Percentiles rank a stretch among this genome's conserved stretches.
phyloP scores from a whole-genome alignment of 2,113 vertebrate species.

The Myotis davidii region DNA sequence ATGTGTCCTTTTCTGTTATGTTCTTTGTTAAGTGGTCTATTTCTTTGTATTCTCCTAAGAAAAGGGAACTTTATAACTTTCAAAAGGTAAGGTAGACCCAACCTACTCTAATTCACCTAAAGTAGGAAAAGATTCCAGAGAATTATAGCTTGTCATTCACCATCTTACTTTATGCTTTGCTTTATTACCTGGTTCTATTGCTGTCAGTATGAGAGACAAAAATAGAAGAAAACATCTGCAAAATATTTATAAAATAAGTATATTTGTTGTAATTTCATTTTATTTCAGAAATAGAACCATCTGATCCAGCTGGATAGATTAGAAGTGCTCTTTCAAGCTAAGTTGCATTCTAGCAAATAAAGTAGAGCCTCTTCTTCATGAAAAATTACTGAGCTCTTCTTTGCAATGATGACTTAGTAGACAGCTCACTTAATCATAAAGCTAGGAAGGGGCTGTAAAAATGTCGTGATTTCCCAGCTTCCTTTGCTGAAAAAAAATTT shows the following conservation, averaged over 20 bases:
- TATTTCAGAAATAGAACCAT: constrained; percentile 29
- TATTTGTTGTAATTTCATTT: not conserved
- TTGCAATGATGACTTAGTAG: not conserved
- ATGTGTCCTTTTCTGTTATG: not conserved
- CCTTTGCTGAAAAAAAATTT: not conserved
- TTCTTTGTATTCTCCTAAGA: constrained; percentile 24
- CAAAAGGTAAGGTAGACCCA: not conserved
- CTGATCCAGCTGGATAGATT: not conserved
- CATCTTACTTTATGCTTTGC: not conserved
- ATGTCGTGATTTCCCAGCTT: not conserved
- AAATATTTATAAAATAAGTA: constrained; percentile 27
- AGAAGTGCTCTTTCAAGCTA: not conserved
- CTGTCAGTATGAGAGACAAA: not conserved
- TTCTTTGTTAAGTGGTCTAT: not conserved
- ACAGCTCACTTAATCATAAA: not conserved
- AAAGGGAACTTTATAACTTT: not conserved
- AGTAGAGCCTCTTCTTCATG: not conserved
- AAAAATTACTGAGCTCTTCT: not conserved
- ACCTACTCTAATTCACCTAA: not conserved
- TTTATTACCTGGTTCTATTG: not conserved
- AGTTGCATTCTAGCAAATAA: not conserved
- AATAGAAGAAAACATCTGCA: not conserved
- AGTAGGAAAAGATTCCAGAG: not conserved
- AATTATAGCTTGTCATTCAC: not conserved
- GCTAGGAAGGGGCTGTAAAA: not conserved